phyloP scores from a whole-genome alignment of 2,113 vertebrate species.

The Alligator mississippiensis region DNA sequence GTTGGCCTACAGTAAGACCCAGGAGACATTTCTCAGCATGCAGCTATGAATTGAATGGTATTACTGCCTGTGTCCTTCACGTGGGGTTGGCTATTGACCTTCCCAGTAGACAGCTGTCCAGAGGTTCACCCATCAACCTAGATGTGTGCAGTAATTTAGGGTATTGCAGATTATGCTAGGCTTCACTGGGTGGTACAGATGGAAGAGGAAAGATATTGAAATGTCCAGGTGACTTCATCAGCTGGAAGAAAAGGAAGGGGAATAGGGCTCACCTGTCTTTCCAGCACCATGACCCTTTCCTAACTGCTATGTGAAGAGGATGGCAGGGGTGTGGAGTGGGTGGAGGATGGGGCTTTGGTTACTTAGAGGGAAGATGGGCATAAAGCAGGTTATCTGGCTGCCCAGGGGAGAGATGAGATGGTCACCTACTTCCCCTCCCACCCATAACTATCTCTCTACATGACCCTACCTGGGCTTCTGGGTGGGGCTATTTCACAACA shows the following conservation, averaged over 20 bases:
- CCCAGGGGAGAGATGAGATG: not conserved
- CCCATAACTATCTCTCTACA: not conserved
- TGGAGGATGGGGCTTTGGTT: not conserved
- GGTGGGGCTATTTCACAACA: not conserved
- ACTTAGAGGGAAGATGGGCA: not conserved
- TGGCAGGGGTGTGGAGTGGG: not conserved
- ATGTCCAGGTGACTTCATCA: not conserved
- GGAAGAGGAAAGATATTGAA: not conserved
- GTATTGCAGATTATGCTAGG: not conserved
- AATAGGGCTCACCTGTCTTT: too few relatives aligned
- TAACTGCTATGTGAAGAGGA: too few relatives aligned
- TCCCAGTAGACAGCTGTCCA: too few relatives aligned
- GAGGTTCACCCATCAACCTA: not conserved
- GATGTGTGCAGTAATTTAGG: not conserved
- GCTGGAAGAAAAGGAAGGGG: not conserved
- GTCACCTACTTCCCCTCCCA: not conserved
- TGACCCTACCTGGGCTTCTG: not conserved
- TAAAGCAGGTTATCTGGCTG: too few relatives aligned
- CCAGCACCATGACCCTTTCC: too few relatives aligned
- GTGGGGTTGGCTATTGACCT: too few relatives aligned
- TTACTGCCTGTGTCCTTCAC: not conserved
- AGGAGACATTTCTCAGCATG: not conserved
- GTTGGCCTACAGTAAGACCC: not conserved
- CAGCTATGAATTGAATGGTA: not conserved
- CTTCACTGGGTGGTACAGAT: not conserved